These are phyloP conservation scores for Okamejei kenojei DNA, from an alignment of 2,797 vertebrate genomes.

Conservation along the genomic window DNA sequence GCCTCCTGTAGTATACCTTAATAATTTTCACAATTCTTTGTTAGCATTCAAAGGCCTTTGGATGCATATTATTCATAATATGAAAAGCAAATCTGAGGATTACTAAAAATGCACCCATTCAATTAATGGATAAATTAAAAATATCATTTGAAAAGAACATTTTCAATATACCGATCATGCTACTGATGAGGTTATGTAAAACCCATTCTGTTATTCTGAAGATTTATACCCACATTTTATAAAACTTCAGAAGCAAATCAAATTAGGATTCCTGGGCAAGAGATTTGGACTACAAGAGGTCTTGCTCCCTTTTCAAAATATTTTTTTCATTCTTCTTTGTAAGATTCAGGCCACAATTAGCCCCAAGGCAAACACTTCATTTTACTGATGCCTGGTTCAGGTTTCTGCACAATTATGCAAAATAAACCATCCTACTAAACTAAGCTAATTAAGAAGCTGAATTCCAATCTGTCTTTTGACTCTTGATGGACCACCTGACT, in stretches of 20 bases:
- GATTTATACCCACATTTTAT: slow-evolving; percentile 7
- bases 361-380: not conserved
- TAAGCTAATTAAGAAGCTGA: not conserved
- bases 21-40: not conserved
- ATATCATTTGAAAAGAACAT: slow-evolving; percentile 12
- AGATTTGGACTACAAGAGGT: not conserved
- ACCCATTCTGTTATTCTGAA: not conserved
- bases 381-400: not conserved
- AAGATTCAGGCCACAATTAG: not conserved
- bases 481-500: no score
- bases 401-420: not conserved
- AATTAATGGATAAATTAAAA: not conserved
- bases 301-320: not conserved
- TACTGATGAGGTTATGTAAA: slow-evolving; percentile 4
- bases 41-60: not conserved
- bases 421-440: not conserved
- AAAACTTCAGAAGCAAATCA: not conserved
- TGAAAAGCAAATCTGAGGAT: not conserved
- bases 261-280: not conserved
- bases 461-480: not conserved
- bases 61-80: not conserved
- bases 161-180: not conserved
- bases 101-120: not conserved
- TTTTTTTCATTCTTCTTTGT: not conserved
- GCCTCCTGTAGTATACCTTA: not conserved